phyloP scores from a whole-genome alignment of 2,888 invertebrate species.

The Masnerella sp. region DNA sequence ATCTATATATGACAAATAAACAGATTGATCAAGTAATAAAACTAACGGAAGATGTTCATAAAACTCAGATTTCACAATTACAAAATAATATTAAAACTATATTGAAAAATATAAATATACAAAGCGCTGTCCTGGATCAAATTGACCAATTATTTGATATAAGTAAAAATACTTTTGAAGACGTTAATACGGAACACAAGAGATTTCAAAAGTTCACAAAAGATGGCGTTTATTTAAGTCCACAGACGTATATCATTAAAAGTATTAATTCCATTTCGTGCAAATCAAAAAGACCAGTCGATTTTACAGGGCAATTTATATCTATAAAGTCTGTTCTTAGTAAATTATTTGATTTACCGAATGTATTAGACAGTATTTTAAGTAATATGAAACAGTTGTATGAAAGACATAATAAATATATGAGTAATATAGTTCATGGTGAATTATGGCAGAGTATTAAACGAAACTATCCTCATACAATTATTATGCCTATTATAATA shows the following conservation, averaged over 20 bases:
- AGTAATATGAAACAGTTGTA: slow-evolving; percentile 21
- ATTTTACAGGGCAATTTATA: slow-evolving; percentile 35
- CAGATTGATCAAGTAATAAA: background rate
- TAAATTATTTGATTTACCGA: slow-evolving; percentile 35
- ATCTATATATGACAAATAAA: background rate
- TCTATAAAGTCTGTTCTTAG: slow-evolving; percentile 12
- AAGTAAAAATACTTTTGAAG: slow-evolving; percentile 6
- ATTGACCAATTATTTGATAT: too few species aligned
- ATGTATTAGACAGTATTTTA: slow-evolving; percentile 28
- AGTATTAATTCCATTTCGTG: too few species aligned
- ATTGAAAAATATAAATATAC: slow-evolving; percentile 13
- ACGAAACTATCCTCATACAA: too few species aligned
- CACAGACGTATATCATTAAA: slow-evolving; percentile 15
- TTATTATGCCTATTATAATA: slow-evolving; percentile 19
- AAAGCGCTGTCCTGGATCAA: background rate
- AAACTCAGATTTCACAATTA: slow-evolving; percentile 16
- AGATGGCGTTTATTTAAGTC: slow-evolving; percentile 9
- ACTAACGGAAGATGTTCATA: background rate
- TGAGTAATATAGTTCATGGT: slow-evolving; percentile 48
- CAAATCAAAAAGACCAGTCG: background rate
- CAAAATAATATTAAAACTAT: slow-evolving; percentile 2
- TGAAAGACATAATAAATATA: slow-evolving; percentile 21
- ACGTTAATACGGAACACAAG: slow-evolving; percentile 22
- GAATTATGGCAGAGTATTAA: too few species aligned
- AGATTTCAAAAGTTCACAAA: slow-evolving; percentile 2